Evolutionary conservation across 1,140 invertebrate species (phyloP), one percentile per base, ranked within the genome.

Genomic region (Hermatobates lingyangjiaoensis): DNA sequence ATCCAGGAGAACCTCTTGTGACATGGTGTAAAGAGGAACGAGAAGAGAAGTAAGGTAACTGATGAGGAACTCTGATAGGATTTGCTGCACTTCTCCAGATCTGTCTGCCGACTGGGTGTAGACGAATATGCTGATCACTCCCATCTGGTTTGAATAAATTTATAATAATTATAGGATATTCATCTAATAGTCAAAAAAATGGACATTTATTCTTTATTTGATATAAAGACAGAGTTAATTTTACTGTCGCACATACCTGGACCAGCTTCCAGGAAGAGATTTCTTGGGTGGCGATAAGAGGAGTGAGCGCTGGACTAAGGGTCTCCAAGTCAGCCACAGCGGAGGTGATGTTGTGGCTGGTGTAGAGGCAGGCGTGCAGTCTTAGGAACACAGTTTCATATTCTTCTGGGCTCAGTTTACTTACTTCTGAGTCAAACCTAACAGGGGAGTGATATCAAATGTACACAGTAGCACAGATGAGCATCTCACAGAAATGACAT

Each of bases 251-350:
- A 47, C 24, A 48, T 23, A 73, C 72, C 68, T 74, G 74, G 4
- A 76, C 69, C n/a, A 88, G 67, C 54, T 81, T 77, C 65, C 80
- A 76, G 2, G 76, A 73, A 52, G 74, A 76, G 49, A 88, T 81
- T 59, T 78, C 80, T 59, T 86, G 80, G 0, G 83, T 83, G 0
- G 81, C 82, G 1, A 87, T 74, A 34, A 85, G 71, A 1, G 80
- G 74, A 2, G 80, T 81, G 48, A 87, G 66, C 27, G 77, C 78
- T 7, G 76, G 70, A n/a, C 75, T 76, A 23, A 83, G 70, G 34
- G 69, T 72, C 61, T 71, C 72, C 20, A 77, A 71, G 25, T 80
- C 68, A 1, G 68, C 65, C 15, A 69, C 65, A 1, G 79, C 79
- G 48, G 71, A 65, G 18, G 69, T 68, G 27, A 81, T 58, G 59